Evolutionary conservation across 2,888 invertebrate species (phyloP).

Genomic region (Dorcus hopei): DNA sequence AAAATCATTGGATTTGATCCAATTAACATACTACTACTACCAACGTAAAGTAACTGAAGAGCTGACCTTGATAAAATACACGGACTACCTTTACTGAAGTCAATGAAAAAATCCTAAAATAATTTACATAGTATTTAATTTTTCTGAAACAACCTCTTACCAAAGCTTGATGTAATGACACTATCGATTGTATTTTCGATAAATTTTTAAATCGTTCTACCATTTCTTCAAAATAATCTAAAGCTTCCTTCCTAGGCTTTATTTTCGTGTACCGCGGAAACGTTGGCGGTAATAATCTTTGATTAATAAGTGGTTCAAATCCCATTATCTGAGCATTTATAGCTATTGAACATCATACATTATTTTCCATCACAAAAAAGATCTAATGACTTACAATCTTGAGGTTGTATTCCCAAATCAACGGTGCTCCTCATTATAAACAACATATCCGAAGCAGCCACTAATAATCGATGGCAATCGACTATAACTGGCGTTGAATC

Average conservation of each 20-base stretch:
- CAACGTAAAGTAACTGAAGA: slow-evolving; percentile 76
- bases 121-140: not conserved
- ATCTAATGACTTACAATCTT: slow-evolving; percentile 50
- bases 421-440: slow-evolving; percentile 76
- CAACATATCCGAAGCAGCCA: slow-evolving; percentile 79
- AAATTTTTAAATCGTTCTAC: slow-evolving; percentile 77
- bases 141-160: slow-evolving; percentile 50
- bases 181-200: slow-evolving; percentile 75
- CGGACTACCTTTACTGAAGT: slow-evolving; percentile 83
- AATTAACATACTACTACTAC: slow-evolving; percentile 50
- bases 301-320: slow-evolving; percentile 95
- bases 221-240: slow-evolving; percentile 78
- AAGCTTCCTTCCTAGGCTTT: slow-evolving; percentile 73
- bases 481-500: slow-evolving; percentile 61
- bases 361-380: not conserved
- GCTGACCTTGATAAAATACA: slow-evolving; percentile 91
- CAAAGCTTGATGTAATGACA: slow-evolving; percentile 78
- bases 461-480: slow-evolving; percentile 78
- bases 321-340: slow-evolving; percentile 82
- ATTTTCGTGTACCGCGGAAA: slow-evolving; percentile 96
- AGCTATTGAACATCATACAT: slow-evolving; percentile 47
- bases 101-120: slow-evolving; percentile 83
- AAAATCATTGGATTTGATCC: slow-evolving; percentile 60
- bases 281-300: slow-evolving; percentile 92
- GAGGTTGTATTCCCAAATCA: slow-evolving; percentile 68